These are phyloP conservation scores for Schizopygopsis malacanthus DNA, from an alignment of 2,797 vertebrate genomes.

Conservation along the genomic window DNA sequence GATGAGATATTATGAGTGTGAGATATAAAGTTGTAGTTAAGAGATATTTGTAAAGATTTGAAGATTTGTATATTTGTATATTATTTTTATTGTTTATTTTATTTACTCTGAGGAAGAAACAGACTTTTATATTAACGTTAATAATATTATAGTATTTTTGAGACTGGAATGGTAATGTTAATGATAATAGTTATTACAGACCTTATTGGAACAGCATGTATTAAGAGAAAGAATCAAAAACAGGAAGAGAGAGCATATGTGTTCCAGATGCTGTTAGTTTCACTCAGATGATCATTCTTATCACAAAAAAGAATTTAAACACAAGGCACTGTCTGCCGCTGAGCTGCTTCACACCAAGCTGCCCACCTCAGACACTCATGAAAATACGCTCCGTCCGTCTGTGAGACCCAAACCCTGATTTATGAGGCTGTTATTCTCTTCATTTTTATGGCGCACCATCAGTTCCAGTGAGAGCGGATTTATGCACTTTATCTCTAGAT, in stretches of 20 bases:
- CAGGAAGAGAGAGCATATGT: constrained; percentile 7
- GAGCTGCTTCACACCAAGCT: not conserved
- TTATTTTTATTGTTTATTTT: too few relatives aligned
- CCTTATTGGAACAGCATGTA: not conserved
- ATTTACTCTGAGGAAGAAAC: too few relatives aligned
- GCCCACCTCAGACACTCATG: not conserved
- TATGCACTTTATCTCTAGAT: constrained; percentile 65
- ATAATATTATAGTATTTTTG: too few relatives aligned
- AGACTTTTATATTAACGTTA: too few relatives aligned
- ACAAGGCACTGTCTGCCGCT: not conserved
- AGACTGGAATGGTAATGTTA: not conserved
- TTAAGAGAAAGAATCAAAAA: not conserved
- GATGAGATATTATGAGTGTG: not conserved
- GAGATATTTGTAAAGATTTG: not conserved
- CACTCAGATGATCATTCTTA: constrained; percentile 9
- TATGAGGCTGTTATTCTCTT: constrained; percentile 58
- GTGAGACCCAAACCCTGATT: constrained; percentile 48
- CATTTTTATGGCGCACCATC: constrained; percentile 60
- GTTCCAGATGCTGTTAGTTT: constrained; percentile 12
- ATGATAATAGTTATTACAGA: not conserved
- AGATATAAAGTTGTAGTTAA: not conserved
- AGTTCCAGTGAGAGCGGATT: constrained; percentile 60
- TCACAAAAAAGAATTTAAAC: not conserved
- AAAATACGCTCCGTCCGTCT: constrained; percentile 3
- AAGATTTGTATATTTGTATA: not conserved